phyloP scores from a whole-genome alignment of 2,113 vertebrate genomes.

The Vidua chalybeata region DNA sequence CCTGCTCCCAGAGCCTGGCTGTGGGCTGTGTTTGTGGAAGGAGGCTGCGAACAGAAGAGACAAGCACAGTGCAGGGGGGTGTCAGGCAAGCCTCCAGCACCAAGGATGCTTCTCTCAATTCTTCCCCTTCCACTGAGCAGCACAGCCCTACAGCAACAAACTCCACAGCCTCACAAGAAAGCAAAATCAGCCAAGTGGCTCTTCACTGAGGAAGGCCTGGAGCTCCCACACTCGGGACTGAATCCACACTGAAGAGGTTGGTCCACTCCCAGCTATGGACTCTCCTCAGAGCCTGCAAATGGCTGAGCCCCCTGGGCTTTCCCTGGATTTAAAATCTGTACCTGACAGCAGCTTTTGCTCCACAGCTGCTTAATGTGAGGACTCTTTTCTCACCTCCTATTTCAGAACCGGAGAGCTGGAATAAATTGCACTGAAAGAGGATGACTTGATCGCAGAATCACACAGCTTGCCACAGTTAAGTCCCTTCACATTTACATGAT shows the following conservation, averaged over 20 bases:
- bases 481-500: conserved; percentile 43
- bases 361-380: neutral
- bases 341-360: neutral
- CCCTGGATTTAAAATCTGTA: neutral
- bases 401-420: conserved; percentile 11
- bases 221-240: neutral
- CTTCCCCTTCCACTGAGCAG: neutral
- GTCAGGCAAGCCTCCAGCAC: neutral
- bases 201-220: neutral
- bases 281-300: neutral
- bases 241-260: neutral
- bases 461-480: neutral
- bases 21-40: neutral
- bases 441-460: neutral
- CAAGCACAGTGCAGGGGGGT: neutral
- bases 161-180: neutral
- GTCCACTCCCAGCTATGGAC: neutral
- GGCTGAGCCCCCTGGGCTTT: neutral
- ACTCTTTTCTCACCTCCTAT: neutral
- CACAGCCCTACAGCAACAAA: neutral
- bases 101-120: neutral
- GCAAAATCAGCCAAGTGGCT: neutral
- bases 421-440: neutral
- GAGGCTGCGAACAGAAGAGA: neutral
- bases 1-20: neutral